Evolutionary conservation across 2,797 vertebrate genomes (phyloP), one percentile per base, ranked within the genome.

Genomic region (Leptoclinus maculatus): DNA sequence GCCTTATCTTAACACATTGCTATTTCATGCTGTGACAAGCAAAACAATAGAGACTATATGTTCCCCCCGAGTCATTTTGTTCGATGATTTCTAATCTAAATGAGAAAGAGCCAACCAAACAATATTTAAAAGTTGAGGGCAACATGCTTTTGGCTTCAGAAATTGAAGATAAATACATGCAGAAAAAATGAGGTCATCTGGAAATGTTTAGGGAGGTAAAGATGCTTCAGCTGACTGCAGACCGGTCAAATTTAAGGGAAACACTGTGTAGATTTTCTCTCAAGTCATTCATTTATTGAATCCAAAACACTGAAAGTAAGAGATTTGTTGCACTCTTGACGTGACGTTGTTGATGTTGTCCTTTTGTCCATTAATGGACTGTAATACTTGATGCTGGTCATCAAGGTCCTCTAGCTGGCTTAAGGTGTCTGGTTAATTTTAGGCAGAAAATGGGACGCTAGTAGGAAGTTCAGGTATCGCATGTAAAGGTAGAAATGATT

Each of bases 261-360:
- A 45, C 16, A 45, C 43, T 45, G 43, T 5, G 29, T 32, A 5
- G 14, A 45, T 49, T 9, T 49, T 49, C 27, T 14, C 9, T n/a
- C n/a, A n/a, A 17, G 27, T 19, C 27, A 57, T 49, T 49, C 21
- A 49, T 32, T 32, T 5, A 32, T 45, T 45, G 12, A 41, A 41
- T 41, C 39, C 39, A 41, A 41, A 41, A 41, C 39, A 41, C 39
- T 41, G 10, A 41, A 14, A 14, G 39, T 41, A 12, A 12, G 39
- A 56, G 5, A 1, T 53, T 60, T 75, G 7, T 59, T 29, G 7
- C 10, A 14, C 10, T 27, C 21, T 9, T 5, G 2, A 4, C n/a
- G 66, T 54, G 29, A 56, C 23, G 39, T 45, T 58, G 69, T 77
- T 59, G 58, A 82, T 53, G 25, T 7, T 58, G 64, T 43, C n/a